Base-by-base conservation (phyloP, 1,140 invertebrate genomes). In the Oscheius sp. region DNA sequence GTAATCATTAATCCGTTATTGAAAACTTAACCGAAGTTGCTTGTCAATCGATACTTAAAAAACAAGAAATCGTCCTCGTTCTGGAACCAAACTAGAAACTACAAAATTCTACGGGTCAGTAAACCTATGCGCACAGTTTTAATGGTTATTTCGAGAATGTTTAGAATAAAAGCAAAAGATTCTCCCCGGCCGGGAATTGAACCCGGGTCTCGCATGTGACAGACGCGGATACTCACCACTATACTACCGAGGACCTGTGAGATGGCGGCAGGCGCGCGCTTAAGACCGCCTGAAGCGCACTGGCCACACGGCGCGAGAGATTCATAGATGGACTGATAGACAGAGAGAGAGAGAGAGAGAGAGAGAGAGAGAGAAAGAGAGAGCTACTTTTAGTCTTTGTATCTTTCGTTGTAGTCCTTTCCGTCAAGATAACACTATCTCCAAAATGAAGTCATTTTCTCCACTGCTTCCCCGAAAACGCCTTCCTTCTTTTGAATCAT, bases 181-280 rank as follows among this genome's bases (percentile, higher is more conserved):
- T 71, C 76, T 78, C 76, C 76, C 75, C 70, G 76, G 76, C 76
- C 75, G 76, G 76, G 76, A 78, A 78, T 78, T 77, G 79, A 78
- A 78, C 76, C 77, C 77, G 76, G 76, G 77, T 78, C 77, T 78
- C 77, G 61, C 77, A 76, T 65, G 77, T 78, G 77, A 78, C 77
- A 78, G 77, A 63, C 77, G 77, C 73, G 77, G 76, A 78, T 78
- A 78, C 77, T 78, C 59, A 78, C 77, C 76, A 78, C 77, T 78
- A 78, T 78, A 77, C 77, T 78, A 78, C 74, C 70, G 73, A 74
- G 73, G 73, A 74, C 61, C n/a, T n/a, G n/a, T n/a, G n/a, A n/a
- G n/a, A n/a, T n/a, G n/a, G n/a, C n/a, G n/a, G n/a, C n/a, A n/a
- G n/a, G n/a, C n/a, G n/a, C n/a, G n/a, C n/a, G n/a, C n/a, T n/a